A percentile compares a stretch with the other conserved stretches of the same genome.
These are phyloP conservation scores for Heteronetta atricapilla DNA, from an alignment of 2,113 vertebrate genomes.

Conservation along the genomic window DNA sequence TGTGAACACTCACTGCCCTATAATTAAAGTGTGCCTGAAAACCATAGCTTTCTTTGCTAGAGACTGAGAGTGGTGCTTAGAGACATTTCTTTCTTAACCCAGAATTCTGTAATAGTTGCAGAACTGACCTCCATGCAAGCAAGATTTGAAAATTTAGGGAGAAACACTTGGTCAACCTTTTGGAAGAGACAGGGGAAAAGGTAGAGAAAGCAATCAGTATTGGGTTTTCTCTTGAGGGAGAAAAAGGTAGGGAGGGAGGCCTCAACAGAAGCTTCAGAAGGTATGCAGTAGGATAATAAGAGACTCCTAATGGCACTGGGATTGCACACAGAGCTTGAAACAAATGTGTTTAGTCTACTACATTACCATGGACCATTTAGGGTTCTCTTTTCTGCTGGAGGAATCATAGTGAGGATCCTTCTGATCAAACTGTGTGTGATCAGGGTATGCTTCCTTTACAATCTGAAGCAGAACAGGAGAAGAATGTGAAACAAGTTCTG, in stretches of 20 bases:
- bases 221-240: neutral
- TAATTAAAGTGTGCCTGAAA: neutral
- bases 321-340: neutral
- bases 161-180: neutral
- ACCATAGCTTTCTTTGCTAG: neutral
- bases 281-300: neutral
- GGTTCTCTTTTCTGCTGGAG: slow-evolving; percentile 88
- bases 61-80: neutral
- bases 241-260: neutral
- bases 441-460: slow-evolving; percentile 91
- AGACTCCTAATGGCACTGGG: neutral
- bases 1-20: neutral
- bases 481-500: neutral
- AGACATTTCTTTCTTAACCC: neutral
- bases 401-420: slow-evolving; percentile 89
- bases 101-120: neutral
- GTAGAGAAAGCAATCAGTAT: neutral
- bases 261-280: neutral
- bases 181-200: neutral
- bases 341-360: neutral
- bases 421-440: slow-evolving; percentile 97
- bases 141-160: neutral
- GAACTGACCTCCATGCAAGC: neutral
- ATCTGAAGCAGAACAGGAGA: slow-evolving; percentile 77
- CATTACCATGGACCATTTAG: slow-evolving; percentile 95